Conservation (phyloP, 2,797 vertebrate species). For the Catamblyrhynchus diadema region DNA sequence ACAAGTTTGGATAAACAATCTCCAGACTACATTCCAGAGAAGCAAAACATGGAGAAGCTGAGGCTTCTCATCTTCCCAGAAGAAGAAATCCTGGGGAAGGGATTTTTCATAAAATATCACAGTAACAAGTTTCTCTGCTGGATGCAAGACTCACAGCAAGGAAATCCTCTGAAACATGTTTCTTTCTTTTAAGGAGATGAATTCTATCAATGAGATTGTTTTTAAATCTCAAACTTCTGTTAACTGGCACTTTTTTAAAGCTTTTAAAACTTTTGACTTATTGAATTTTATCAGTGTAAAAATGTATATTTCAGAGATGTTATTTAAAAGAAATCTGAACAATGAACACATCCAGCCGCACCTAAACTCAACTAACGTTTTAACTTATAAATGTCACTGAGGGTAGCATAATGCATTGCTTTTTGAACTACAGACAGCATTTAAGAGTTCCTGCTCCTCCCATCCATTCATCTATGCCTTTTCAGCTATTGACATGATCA, state of each 20-base stretch:
- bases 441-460: background rate
- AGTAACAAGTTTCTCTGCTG: accelerated
- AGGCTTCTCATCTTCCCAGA: background rate
- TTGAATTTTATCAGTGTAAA: background rate
- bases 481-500: background rate
- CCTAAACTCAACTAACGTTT: background rate
- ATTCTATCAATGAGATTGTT: background rate
- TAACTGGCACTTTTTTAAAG: background rate
- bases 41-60: background rate
- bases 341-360: background rate
- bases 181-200: background rate
- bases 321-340: background rate
- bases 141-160: background rate
- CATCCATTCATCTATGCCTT: background rate
- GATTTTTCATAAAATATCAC: background rate
- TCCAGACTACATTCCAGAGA: background rate
- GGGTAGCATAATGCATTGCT: background rate
- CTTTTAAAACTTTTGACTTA: background rate
- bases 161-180: accelerated
- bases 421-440: background rate
- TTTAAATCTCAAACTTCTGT: background rate
- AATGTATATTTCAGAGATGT: background rate
- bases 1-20: background rate
- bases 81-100: background rate
- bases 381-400: background rate